Base-by-base conservation (phyloP, 2,797 vertebrate genomes). In the Liparis tanakae region DNA sequence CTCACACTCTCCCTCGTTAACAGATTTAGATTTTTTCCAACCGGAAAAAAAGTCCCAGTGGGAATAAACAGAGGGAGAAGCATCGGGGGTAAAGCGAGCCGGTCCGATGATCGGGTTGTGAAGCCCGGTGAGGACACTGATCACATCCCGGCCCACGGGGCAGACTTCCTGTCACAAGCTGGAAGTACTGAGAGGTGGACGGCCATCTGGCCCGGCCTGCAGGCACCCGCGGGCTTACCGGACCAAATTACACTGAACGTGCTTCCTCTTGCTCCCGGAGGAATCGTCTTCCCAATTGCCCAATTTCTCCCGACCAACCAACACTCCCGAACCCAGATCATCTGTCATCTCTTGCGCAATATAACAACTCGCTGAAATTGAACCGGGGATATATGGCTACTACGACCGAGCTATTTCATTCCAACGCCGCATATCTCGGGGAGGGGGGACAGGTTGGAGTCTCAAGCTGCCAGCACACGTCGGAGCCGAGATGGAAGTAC, bases 91-190 rank as follows among this genome's bases (percentile, higher is more conserved):
- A 10, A 77, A 34, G 72, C 79, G 25, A 48, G 63, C 75, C 53
- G 80, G 70, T 37, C 69, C 68, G 81, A 80, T 67, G 82, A 81
- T 75, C 25, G 30, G 59, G 64, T 39, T 82, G 15, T 22, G 68
- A 67, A 72, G 50, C 18, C 44, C 34, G 6, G 22, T 51, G 70
- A 61, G 77, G 80, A 78, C 78, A 74, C 68, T 20, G 81, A 85
- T 82, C 85, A 72, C 70, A 58, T 85, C 81, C 78, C 84, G 83
- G 70, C 87, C 87, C 60, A 3, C 65, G 43, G 43, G 18, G 78
- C 74, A 15, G 76, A 76, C 68, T 84, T 89, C 84, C 84, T 83
- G 82, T 87, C 73, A 43, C 72, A 55, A 22, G 58, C 76, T 53
- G 61, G 48, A 69, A 36, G 71, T 63, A 67, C 55, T 66, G 76